Evolutionary conservation across 2,113 vertebrate genomes (phyloP), one percentile per base, ranked within the genome.

Genomic region (Lampris incognitus): DNA sequence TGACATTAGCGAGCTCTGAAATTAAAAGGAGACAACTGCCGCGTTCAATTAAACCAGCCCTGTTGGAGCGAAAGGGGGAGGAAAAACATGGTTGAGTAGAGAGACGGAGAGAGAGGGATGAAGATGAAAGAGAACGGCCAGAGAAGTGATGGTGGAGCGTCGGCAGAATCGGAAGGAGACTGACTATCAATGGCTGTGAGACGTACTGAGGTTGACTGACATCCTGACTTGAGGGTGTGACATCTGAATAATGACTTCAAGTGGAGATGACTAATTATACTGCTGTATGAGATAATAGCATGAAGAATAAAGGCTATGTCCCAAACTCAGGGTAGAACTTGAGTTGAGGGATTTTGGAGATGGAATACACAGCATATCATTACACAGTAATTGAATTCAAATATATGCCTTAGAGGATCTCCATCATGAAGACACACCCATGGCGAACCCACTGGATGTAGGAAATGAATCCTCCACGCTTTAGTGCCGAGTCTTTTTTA

Each of bases 21-120:
- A 94, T 93, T 91, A 88, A 94, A 94, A 91, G 91, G 84, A 90
- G 90, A 93, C 87, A 93, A 90, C 89, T 92, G 91, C 73, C 71
- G 65, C 76, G 56, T 91, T 90, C 85, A 89, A 92, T 92, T 93
- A 92, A 84, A 87, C 5, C 80, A 50, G 77, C 64, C 6, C 71
- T 89, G 44, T 36, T 60, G 10, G 63, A 81, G 87, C 41, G 52
- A 72, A 65, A 79, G 73, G 64, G 57, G 56, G 58, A 72, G 60
- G 42, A 56, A 74, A 78, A 57, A 74, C 44, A 13, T 61, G 3
- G 49, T 7, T 9, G 13, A 42, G 39, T 48, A 37, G 36, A 51
- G 55, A 56, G 39, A 62, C 39, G 6, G 49, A 72, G 74, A 2
- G 67, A 58, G 58, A 40, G 59, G 79, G 64, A 63, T 24, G 54